Evolutionary conservation across 2,113 vertebrate genomes (phyloP), one percentile per base, ranked within the genome.

Genomic region (Illadopsis cleaveri): DNA sequence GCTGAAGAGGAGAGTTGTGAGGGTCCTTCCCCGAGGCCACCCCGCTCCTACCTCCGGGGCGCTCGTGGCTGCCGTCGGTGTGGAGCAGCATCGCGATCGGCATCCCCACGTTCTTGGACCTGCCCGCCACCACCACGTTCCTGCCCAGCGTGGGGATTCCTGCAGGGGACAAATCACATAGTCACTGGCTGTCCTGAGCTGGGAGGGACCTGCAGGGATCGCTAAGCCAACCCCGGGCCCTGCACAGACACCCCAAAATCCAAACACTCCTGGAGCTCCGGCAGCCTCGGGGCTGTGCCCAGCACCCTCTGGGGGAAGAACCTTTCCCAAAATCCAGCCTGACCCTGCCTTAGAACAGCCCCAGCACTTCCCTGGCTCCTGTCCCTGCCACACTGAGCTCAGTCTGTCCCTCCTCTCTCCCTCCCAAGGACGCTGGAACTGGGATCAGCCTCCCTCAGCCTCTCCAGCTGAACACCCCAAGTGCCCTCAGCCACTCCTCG

Each of bases 21-120:
- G n/a, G 48, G 37, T 57, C 33, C 20, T 19, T 0, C 23, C 10
- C 64, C 2, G 0, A 25, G 57, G 15, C 27, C 31, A 16, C 12
- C 37, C 8, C 5, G 8, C 30, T 21, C 80, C 92, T 78, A 99
- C 99, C 99, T 98, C 99, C 99, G 0, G 99, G 99, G 6, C 99
- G 98, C 87, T 99, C 99, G 0, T 99, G 99, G 0, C 98, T 94
- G 12, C 99, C 99, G 1, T 99, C 99, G 1, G 99, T 99, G 35
- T 99, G 99, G 15, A 99, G 98, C 40, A 99, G 93, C 99, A 99
- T 99, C 8, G 99, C 99, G 4, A 99, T 99, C 47, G 99, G 99
- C 99, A 99, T 99, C 4, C 99, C 99, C 37, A 99, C 99, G 1
- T 99, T 99, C 97, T 99, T 99, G 4, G 99, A 99, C 68, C 99